Evolutionary conservation across 2,797 vertebrate genomes (phyloP), one percentile per base, ranked within the genome.

Genomic region (Typhlichthys eigenmanni): DNA sequence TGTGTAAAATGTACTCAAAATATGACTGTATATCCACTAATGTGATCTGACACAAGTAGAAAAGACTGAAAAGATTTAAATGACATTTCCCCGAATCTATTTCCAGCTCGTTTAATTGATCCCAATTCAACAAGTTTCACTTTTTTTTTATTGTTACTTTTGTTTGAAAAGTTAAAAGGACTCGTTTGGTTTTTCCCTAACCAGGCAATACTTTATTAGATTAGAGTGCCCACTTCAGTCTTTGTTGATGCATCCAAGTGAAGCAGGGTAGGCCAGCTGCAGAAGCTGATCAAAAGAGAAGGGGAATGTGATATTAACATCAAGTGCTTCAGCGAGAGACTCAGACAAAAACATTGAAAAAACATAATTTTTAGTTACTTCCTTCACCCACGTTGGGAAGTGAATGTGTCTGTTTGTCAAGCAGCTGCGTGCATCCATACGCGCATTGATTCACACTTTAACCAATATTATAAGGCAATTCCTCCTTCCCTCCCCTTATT

Each of bases 401-500:
- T 92, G 89, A 92, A 92, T 91, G 80, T 88, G 82, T 90, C 88
- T 92, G 87, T 92, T 92, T 92, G 88, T 91, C 81, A 88, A 88
- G 86, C 91, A 92, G 92, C 89, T 92, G 91, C 79, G 86, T 88
- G 85, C 89, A 89, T 89, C 88, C 88, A 89, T 89, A 88, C 87
- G 86, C 78, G 86, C 90, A 93, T 87, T 90, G 87, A 90, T 92
- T 94, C 90, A 51, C 92, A 91, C 93, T 94, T 93, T 92, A 91
- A 90, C 86, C 83, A 82, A 88, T 87, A 88, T 88, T 87, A 89
- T 90, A 90, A 86, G 90, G 92, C 92, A 94, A 93, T 82, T 82
- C 70, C 78, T 73, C 92, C 93, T 90, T 88, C 92, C 93, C 92
- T 89, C 89, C 89, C 90, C 91, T 95, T 95, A 95, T 95, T 95